Evolutionary conservation across 2,113 vertebrate genomes (phyloP), one percentile per base, ranked within the genome.

Genomic region (Brienomyrus longianalis): DNA sequence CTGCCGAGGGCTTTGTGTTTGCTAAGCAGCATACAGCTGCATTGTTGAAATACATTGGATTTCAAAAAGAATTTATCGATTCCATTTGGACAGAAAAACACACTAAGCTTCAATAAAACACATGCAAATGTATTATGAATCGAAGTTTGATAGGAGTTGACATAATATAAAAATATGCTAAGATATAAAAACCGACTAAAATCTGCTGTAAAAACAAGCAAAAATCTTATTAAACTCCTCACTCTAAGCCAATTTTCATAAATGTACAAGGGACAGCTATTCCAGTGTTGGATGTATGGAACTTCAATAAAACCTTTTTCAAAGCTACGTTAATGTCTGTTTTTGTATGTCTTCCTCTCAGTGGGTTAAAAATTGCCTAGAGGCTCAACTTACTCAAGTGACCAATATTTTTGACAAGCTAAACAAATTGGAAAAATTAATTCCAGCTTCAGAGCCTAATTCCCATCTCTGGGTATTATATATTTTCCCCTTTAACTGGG

Each of bases 391-490:
- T 66, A n/a, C 52, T 56, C 39, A 59, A 21, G 19, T 86, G 56
- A 62, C 59, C 88, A 74, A 50, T 86, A 54, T 43, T 94, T 94
- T 93, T 93, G 92, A 91, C 92, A 92, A 91, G 91, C 54, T 90
- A 93, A 93, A 94, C 94, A 94, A 95, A 94, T 93, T 93, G 92
- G 91, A 91, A 91, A 91, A 89, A 93, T 93, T 92, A 89, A 95
- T 93, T 94, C 91, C 90, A 86, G 92, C 92, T 91, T 91, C 89
- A 91, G 93, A 94, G 91, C 93, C 93, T 95, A 94, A 95, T 94
- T 95, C 94, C 94, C 93, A 86, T 47, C 10, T 54, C 92, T 52
- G 93, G 92, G 94, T 94, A 93, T 93, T 92, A 92, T 92, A 47
- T 45, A 59, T 59, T 66, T 66, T n/a, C 93, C 94, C 94, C 93